phyloP scores from a whole-genome alignment of 1,140 invertebrate genomes.

The Neodiprion fabricii region DNA sequence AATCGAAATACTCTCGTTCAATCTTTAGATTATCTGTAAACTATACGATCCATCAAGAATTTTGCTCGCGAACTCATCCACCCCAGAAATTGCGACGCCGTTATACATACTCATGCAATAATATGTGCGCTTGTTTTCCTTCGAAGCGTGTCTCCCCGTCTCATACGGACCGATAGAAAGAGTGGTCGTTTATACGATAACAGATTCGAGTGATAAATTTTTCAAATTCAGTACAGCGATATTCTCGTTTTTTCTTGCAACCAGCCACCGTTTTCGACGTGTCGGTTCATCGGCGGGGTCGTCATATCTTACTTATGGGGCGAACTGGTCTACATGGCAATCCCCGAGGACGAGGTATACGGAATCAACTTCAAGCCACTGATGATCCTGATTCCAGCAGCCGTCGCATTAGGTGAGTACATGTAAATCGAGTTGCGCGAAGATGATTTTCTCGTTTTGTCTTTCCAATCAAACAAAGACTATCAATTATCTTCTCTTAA shows the following conservation, averaged over 20 bases:
- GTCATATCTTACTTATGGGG: slow-evolving; percentile 83
- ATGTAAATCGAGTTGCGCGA: not conserved
- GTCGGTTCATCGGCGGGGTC: slow-evolving; percentile 78
- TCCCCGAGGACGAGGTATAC: slow-evolving; percentile 76
- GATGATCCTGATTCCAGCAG: slow-evolving; percentile 75
- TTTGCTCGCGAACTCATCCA: too few species aligned
- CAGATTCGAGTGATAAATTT: too few species aligned
- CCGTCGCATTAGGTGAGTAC: slow-evolving; percentile 75
- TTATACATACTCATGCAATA: too few species aligned
- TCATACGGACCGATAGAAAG: too few species aligned
- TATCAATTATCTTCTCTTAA: slow-evolving; percentile 23
- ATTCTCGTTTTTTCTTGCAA: slow-evolving; percentile 7
- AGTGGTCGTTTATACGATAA: too few species aligned
- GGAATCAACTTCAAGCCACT: slow-evolving; percentile 75
- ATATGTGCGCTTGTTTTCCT: too few species aligned
- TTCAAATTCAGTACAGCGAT: not conserved
- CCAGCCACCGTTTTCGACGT: slow-evolving; percentile 79
- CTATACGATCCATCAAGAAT: too few species aligned
- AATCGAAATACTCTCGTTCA: too few species aligned
- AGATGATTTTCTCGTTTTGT: not conserved
- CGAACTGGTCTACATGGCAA: slow-evolving; percentile 74
- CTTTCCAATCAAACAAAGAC: not conserved
- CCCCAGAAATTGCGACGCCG: too few species aligned
- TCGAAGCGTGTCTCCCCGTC: too few species aligned
- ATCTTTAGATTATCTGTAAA: too few species aligned